Conservation (phyloP, 2,113 vertebrate species). For the Synodontis membranacea region DNA sequence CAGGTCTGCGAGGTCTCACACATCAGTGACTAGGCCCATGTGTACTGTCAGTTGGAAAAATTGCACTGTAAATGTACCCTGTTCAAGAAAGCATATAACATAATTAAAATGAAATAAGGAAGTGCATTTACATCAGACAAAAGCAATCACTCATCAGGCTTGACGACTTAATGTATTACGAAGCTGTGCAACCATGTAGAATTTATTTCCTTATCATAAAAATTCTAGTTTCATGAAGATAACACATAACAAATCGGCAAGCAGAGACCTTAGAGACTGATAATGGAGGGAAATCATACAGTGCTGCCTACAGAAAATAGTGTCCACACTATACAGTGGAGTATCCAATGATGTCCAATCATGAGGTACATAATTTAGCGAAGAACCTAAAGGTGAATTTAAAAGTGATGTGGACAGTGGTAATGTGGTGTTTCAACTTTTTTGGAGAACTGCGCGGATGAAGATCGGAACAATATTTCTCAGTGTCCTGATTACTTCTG, state of each 20-base stretch:
- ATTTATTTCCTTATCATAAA: background rate
- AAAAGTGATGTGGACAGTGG: background rate
- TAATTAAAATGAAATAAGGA: background rate
- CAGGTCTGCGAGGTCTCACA: background rate
- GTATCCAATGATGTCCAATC: background rate
- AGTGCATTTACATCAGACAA: background rate
- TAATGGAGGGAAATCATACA: background rate
- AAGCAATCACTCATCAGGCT: background rate
- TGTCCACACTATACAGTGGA: background rate
- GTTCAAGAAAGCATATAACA: background rate
- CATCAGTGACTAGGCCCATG: background rate
- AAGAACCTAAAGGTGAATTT: background rate
- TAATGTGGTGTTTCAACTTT: background rate
- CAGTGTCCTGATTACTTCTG: background rate
- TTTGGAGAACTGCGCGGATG: background rate
- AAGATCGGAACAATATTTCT: background rate
- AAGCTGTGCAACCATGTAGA: too few relatives aligned
- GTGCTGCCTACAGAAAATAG: background rate
- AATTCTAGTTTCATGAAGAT: conserved; percentile 2
- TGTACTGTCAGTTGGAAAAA: background rate
- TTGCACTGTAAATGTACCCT: background rate
- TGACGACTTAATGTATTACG: background rate
- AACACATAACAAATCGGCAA: background rate
- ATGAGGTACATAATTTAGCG: background rate
- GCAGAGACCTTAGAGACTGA: background rate